Percentiles rank a stretch among this genome's conserved stretches.
Evolutionary conservation across 2,888 invertebrate species (phyloP).

Genomic region (Sicus ferrugineus): DNA sequence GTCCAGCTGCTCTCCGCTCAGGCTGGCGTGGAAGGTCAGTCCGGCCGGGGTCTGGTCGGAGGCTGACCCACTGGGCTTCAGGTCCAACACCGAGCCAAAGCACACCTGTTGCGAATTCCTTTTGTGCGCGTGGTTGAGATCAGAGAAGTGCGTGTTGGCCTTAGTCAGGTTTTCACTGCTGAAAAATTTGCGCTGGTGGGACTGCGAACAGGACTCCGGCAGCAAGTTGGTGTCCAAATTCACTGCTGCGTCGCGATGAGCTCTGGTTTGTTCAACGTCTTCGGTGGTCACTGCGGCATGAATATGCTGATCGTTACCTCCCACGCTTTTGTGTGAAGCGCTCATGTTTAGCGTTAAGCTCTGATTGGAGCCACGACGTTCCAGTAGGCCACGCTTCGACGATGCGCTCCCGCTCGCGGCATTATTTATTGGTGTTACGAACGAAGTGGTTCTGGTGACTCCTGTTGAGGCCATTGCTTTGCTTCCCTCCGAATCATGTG

Average conservation of each 20-base stretch:
- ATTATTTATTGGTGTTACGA: conserved; percentile 39
- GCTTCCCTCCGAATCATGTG: conserved; percentile 61
- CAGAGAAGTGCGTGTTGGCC: conserved; percentile 55
- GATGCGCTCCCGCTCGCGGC: conserved; percentile 41
- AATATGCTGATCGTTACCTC: conserved; percentile 42
- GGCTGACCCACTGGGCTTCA: conserved; percentile 52
- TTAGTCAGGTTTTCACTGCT: conserved; percentile 62
- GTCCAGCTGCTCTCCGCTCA: conserved; percentile 40
- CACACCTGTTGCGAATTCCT: conserved; percentile 56
- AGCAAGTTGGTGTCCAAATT: conserved; percentile 2
- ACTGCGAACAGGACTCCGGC: conserved; percentile 49
- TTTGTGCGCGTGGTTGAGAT: conserved; percentile 52
- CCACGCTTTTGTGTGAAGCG: conserved; percentile 44
- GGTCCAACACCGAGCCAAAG: conserved; percentile 65
- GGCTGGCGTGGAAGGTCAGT: not conserved
- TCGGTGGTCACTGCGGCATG: conserved; percentile 40
- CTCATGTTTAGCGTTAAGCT: conserved; percentile 81
- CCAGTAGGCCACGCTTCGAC: conserved; percentile 73
- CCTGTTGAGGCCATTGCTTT: conserved; percentile 35
- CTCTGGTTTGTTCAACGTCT: conserved; percentile 32
- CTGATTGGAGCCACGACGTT: conserved; percentile 89
- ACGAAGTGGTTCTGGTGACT: conserved; percentile 46
- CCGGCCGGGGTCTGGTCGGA: conserved; percentile 20
- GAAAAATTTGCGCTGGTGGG: conserved; percentile 61
- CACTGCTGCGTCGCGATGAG: conserved; percentile 11